Conservation (phyloP, 2,888 invertebrate genomes). For the Thumatha senex region DNA sequence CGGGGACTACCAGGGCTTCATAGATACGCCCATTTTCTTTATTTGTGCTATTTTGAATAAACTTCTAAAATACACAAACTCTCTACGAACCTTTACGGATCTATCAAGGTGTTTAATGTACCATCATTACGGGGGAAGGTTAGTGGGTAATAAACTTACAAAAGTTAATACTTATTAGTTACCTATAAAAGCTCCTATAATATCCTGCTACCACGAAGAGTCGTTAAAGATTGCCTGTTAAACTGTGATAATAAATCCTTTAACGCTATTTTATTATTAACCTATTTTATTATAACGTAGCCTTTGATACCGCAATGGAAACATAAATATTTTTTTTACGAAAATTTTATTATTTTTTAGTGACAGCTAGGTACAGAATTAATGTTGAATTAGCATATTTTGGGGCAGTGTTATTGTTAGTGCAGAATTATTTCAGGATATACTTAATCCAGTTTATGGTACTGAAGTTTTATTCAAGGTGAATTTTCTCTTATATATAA, state of each 20-base stretch:
- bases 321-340: neutral
- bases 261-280: neutral
- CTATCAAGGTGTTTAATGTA: too few species aligned
- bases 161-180: slow-evolving; percentile 4
- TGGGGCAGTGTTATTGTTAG: too few species aligned
- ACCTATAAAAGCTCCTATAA: slow-evolving; percentile 2
- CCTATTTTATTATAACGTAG: neutral
- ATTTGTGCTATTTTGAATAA: too few species aligned
- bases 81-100: neutral
- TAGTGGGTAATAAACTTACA: neutral
- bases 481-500: too few species aligned
- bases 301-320: neutral
- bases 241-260: neutral
- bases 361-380: too few species aligned
- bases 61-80: neutral
- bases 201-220: neutral
- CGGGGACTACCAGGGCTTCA: too few species aligned
- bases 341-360: too few species aligned
- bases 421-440: too few species aligned
- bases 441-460: too few species aligned
- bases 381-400: too few species aligned
- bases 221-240: neutral
- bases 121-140: neutral
- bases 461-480: too few species aligned
- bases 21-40: too few species aligned